phyloP scores from a whole-genome alignment of 2,888 invertebrate genomes.

The Tachina grossa region DNA sequence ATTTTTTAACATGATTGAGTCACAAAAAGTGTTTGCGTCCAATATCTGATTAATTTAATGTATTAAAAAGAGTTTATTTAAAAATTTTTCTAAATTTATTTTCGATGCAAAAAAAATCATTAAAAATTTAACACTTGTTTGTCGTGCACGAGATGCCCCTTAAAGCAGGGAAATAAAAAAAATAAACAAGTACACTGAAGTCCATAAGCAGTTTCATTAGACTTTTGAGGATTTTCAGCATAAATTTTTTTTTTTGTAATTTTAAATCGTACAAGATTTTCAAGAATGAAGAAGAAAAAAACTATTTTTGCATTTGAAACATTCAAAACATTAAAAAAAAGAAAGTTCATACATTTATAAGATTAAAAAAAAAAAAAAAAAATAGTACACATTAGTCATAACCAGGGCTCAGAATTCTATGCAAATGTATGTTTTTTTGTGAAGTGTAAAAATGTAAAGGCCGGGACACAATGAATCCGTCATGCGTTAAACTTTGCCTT shows the following conservation, averaged over 20 bases:
- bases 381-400: slow-evolving; percentile 37
- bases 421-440: no score
- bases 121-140: background rate
- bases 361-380: slow-evolving; percentile 43
- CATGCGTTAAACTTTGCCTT: no score
- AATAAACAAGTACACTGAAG: background rate
- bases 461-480: no score
- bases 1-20: background rate
- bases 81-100: background rate
- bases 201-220: slow-evolving; percentile 50
- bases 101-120: background rate
- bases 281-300: slow-evolving; percentile 37
- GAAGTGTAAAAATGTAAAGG: no score
- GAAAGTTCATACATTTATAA: slow-evolving; percentile 10
- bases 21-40: background rate
- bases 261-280: slow-evolving; percentile 5
- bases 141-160: background rate
- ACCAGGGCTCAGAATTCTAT: slow-evolving; percentile 8
- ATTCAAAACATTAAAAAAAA: slow-evolving; percentile 19
- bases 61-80: background rate
- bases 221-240: slow-evolving; percentile 33
- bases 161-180: background rate
- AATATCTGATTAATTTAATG: background rate
- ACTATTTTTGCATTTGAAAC: slow-evolving; percentile 36
- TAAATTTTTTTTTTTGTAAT: slow-evolving; percentile 46